phyloP scores from a whole-genome alignment of 2,113 vertebrate genomes.

The Carassius carassius region DNA sequence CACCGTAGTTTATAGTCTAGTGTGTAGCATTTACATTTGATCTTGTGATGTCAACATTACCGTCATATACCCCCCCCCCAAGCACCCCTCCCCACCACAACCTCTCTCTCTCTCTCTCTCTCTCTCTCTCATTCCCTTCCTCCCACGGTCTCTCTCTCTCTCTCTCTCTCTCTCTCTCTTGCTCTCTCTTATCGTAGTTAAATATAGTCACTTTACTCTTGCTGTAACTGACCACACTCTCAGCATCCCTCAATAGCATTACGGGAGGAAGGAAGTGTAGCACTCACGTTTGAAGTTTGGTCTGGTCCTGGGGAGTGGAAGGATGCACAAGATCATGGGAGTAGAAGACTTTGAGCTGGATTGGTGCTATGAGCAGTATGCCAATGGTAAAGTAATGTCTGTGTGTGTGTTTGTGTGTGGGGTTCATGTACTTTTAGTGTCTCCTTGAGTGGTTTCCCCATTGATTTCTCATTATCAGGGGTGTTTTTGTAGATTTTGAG shows the following conservation, averaged over 20 bases:
- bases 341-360: slow-evolving; percentile 81
- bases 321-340: slow-evolving; percentile 85
- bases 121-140: slow-evolving; percentile 1
- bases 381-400: slow-evolving; percentile 78
- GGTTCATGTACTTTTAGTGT: background rate
- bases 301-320: slow-evolving; percentile 68
- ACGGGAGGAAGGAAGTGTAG: slow-evolving; percentile 3
- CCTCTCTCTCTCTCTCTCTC: background rate
- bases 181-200: slow-evolving; percentile 38
- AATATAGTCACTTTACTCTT: background rate
- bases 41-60: slow-evolving; percentile 1
- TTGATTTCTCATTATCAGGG: background rate
- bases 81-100: background rate
- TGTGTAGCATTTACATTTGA: background rate
- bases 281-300: slow-evolving; percentile 51
- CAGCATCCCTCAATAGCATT: background rate
- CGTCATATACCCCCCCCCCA: background rate
- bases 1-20: background rate
- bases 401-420: too few relatives aligned
- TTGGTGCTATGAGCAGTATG: slow-evolving; percentile 83
- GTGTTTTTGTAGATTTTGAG: background rate
- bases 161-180: slow-evolving; percentile 31
- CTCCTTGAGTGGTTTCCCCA: too few relatives aligned
- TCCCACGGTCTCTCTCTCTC: slow-evolving; percentile 31
- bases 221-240: slow-evolving; percentile 24